Evolutionary conservation across 2,113 vertebrate genomes (phyloP).

Genomic region (Dasyurus viverrinus): DNA sequence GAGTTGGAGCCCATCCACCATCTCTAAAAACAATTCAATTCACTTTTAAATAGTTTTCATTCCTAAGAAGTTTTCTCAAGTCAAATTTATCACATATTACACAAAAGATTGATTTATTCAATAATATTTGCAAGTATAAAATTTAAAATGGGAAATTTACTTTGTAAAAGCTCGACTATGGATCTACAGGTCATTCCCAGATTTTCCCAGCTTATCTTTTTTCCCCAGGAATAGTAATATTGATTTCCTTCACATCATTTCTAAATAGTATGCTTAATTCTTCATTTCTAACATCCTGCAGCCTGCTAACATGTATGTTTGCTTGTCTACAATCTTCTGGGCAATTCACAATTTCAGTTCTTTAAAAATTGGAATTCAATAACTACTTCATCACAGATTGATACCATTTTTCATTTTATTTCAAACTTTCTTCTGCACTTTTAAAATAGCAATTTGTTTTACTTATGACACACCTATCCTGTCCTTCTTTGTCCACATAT

Average conservation of each 20-base stretch:
- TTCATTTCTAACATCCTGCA: neutral
- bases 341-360: neutral
- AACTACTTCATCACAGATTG: neutral
- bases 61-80: neutral
- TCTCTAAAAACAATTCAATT: neutral
- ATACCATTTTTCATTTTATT: neutral
- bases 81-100: neutral
- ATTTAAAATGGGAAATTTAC: neutral
- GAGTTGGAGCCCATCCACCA: neutral
- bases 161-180: neutral
- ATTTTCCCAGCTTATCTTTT: neutral
- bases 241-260: neutral
- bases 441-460: neutral
- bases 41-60: neutral
- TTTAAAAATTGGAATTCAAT: neutral
- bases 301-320: neutral
- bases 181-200: neutral
- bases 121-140: neutral
- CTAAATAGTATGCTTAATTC: neutral
- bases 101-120: neutral
- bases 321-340: neutral
- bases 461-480: neutral
- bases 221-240: neutral
- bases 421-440: neutral
- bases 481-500: neutral